Evolutionary conservation across 2,888 invertebrate genomes (phyloP).

Genomic region (Caenorhabditis virilis): DNA sequence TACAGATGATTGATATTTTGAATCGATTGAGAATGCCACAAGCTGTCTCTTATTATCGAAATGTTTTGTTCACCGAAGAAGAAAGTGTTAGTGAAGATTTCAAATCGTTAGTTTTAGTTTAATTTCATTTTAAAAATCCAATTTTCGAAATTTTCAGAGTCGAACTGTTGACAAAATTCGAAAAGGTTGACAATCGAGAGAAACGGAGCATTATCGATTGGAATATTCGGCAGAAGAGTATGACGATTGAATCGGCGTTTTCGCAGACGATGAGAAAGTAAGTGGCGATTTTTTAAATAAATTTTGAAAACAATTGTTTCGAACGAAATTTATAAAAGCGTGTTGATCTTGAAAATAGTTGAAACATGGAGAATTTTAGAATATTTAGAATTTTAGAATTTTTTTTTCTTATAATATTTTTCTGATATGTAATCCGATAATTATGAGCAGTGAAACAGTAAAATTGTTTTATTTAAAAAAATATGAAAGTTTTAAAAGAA

Average conservation of each 20-base stretch:
- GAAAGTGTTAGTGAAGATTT: constrained; percentile 25
- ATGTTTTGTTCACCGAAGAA: constrained; percentile 6
- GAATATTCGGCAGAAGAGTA: constrained; percentile 19
- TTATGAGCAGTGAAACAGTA: too few species aligned
- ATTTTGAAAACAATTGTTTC: not conserved
- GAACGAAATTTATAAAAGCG: too few species aligned
- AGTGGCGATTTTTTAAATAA: not conserved
- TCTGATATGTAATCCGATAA: too few species aligned
- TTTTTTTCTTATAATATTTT: too few species aligned
- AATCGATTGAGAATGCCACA: constrained; percentile 21
- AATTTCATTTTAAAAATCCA: too few species aligned
- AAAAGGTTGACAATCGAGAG: constrained; percentile 14
- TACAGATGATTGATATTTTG: constrained; percentile 29
- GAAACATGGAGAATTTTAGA: too few species aligned
- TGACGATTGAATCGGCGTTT: constrained; percentile 22
- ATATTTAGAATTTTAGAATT: too few species aligned
- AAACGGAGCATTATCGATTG: constrained; percentile 15
- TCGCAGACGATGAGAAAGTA: constrained; percentile 31
- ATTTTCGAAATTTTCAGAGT: constrained; percentile 13
- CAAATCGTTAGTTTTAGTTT: constrained; percentile 13
- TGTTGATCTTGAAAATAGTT: too few species aligned
- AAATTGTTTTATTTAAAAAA: too few species aligned
- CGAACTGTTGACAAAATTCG: constrained; percentile 36
- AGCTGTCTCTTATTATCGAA: constrained; percentile 20
- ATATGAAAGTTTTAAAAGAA: too few species aligned